phyloP scores from a whole-genome alignment of 2,113 vertebrate species.

The Bos javanicus region DNA sequence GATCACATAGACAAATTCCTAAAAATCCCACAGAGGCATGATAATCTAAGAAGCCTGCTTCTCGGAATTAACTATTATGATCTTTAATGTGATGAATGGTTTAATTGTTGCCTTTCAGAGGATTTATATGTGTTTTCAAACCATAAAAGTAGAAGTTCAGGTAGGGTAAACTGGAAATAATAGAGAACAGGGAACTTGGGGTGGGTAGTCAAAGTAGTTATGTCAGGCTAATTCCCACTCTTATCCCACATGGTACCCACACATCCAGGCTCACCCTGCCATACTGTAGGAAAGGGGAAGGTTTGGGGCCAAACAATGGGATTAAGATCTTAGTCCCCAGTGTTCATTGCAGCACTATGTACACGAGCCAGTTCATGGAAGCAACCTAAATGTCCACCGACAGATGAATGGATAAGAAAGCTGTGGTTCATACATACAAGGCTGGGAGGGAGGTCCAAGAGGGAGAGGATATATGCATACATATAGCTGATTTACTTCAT shows the following conservation, averaged over 20 bases:
- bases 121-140: background rate
- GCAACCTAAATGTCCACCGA: background rate
- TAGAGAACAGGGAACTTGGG: background rate
- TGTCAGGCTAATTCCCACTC: accelerated
- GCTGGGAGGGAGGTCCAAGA: background rate
- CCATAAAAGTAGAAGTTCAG: background rate
- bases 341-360: background rate
- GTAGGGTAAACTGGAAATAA: background rate
- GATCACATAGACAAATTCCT: no score
- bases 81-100: background rate
- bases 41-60: background rate
- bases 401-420: background rate
- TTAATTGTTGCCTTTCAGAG: background rate
- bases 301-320: background rate
- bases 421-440: background rate
- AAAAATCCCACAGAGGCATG: background rate
- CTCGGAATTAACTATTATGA: background rate
- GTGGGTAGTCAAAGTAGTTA: background rate
- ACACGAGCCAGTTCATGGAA: background rate
- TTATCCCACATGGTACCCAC: accelerated
- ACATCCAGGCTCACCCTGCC: accelerated
- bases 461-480: background rate
- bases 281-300: no score
- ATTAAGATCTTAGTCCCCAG: background rate
- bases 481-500: background rate